Evolutionary conservation across 2,888 invertebrate genomes (phyloP), one percentile per base, ranked within the genome.

Genomic region (Tipula confusa): DNA sequence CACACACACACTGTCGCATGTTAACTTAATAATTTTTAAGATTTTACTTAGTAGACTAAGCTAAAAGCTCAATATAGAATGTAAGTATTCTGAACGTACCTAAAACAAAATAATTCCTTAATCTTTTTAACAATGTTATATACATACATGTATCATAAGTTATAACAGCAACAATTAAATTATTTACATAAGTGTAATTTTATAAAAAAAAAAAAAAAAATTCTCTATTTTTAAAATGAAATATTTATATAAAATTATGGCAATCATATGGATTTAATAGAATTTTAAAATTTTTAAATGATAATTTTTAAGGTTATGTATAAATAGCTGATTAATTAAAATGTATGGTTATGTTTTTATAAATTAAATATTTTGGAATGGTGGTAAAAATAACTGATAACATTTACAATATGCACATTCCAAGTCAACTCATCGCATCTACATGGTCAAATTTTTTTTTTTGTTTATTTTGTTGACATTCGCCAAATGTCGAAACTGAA

Each of bases 261-360:
- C 64, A 64, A 64, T 64, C 64, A 64, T 43, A 43, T 64, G 64
- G 64, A 64, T 64, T 64, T 64, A 64, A 64, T 64, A 64, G 64
- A 64, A 64, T 64, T 64, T 64, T 11, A 64, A 64, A 64, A 24
- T 64, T n/a, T n/a, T 64, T 64, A 24, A 64, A 24, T 24, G 9
- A 64, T 64, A 64, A 64, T 24, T 64, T 64, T 64, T 64, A 64
- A 64, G 64, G 64, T 64, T 64, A 64, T 18, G 64, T 64, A 7
- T 64, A 43, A n/a, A 43, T 43, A 43, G 13, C n/a, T 33, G 33
- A 64, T 24, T 64, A 64, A 64, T 64, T 15, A 64, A 2, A 64
- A 64, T n/a, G 18, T 64, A 24, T 24, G 64, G 64, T 64, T 64
- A 64, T 64, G 64, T 64, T 43, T 43, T 24, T 24, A 64, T 64